Percentiles rank a stretch among this genome's conserved stretches.
phyloP scores from a whole-genome alignment of 2,113 vertebrate species.

The Heptranchias perlo region DNA sequence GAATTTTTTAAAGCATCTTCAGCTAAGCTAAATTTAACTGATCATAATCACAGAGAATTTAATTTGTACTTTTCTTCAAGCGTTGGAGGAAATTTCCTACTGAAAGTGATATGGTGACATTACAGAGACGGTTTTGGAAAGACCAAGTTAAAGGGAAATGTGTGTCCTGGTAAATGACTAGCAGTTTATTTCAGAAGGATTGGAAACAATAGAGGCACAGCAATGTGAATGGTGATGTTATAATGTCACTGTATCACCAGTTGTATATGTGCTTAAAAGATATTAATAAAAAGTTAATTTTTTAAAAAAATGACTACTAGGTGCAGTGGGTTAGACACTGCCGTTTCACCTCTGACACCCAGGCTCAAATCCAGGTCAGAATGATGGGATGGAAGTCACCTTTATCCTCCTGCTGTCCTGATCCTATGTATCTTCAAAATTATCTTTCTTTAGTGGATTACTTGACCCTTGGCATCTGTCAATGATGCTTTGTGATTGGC shows the following conservation, averaged over 20 bases:
- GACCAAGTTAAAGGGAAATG: not conserved
- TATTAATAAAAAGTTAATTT: not conserved
- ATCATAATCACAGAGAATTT: too few relatives aligned
- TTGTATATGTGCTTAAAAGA: not conserved
- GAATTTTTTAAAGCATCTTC: too few relatives aligned
- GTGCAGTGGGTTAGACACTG: not conserved
- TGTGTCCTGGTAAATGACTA: not conserved
- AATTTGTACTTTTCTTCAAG: not conserved
- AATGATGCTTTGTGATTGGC: not conserved
- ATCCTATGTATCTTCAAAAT: not conserved
- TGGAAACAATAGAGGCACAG: not conserved
- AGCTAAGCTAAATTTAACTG: too few relatives aligned
- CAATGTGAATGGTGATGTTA: not conserved
- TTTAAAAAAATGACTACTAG: not conserved
- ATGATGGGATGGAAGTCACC: not conserved
- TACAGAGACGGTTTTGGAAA: not conserved
- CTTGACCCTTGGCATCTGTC: not conserved
- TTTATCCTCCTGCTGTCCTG: not conserved
- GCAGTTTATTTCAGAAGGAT: not conserved
- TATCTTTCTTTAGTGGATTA: not conserved
- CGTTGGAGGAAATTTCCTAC: not conserved
- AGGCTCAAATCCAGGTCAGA: not conserved
- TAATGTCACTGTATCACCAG: not conserved
- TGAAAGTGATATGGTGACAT: not conserved
- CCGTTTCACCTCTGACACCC: not conserved